phyloP scores from a whole-genome alignment of 30 jellyfish, hydroid and myxozoan species.

The Morbakka virulenta region DNA sequence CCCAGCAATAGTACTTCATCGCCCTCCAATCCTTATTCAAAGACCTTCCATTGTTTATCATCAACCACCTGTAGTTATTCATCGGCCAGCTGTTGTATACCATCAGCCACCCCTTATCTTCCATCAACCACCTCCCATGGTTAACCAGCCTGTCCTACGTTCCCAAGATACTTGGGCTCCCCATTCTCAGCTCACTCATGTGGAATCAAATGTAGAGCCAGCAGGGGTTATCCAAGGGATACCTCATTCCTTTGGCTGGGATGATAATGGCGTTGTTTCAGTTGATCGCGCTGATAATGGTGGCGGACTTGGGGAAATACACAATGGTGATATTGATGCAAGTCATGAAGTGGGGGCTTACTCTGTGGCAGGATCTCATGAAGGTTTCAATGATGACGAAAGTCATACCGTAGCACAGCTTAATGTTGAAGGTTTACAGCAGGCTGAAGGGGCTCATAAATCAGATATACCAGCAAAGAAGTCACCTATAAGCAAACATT shows the following conservation, averaged over 20 bases:
- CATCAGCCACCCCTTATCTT: slow-evolving; percentile 88
- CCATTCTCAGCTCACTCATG: slow-evolving; percentile 48
- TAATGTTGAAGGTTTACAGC: neutral
- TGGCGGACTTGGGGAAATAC: slow-evolving; percentile 9
- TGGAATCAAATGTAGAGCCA: slow-evolving; percentile 47
- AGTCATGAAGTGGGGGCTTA: neutral
- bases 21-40: slow-evolving; percentile 90
- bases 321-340: neutral
- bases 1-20: slow-evolving; percentile 84
- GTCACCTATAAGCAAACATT: neutral
- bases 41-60: slow-evolving; percentile 94
- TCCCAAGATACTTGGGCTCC: slow-evolving; percentile 71
- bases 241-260: slow-evolving; percentile 62
- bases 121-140: slow-evolving; percentile 96
- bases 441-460: neutral
- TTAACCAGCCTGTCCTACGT: slow-evolving; percentile 82
- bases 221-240: slow-evolving; percentile 66
- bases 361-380: neutral
- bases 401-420: neutral
- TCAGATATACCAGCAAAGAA: slow-evolving; percentile 4
- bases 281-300: slow-evolving; percentile 19
- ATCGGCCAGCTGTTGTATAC: slow-evolving; percentile 93
- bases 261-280: slow-evolving; percentile 13
- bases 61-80: slow-evolving; percentile 95
- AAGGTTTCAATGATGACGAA: slow-evolving; percentile 6